phyloP scores from a whole-genome alignment of 1,140 invertebrate genomes.

The Amphibalanus amphitrite region DNA sequence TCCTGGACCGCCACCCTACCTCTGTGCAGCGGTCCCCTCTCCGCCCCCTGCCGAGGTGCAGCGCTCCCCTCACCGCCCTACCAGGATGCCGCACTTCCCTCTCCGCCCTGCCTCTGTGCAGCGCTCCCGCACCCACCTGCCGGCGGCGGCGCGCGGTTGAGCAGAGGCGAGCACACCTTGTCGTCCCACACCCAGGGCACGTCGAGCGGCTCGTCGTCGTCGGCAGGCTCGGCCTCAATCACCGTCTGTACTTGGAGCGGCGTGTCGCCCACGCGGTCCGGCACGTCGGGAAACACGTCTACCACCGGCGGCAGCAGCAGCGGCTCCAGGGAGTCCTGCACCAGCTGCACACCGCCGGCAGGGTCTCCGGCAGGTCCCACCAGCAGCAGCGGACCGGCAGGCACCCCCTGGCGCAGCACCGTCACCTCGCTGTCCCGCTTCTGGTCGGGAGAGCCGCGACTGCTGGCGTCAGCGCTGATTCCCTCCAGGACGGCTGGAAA shows the following conservation, averaged over 20 bases:
- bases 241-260: neutral
- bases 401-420: neutral
- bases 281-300: neutral
- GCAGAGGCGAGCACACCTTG: neutral
- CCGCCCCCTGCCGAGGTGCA: no score
- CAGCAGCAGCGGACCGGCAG: neutral
- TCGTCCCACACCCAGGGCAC: neutral
- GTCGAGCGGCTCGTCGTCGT: neutral
- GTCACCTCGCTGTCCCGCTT: neutral
- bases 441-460: neutral
- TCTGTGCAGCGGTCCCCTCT: no score
- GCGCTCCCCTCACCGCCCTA: no score
- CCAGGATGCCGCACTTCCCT: no score
- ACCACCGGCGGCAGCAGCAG: neutral
- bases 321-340: neutral
- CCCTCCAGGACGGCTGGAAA: neutral
- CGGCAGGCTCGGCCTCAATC: neutral
- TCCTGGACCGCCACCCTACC: no score
- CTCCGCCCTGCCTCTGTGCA: no score
- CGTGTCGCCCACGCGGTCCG: neutral
- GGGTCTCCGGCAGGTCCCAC: neutral
- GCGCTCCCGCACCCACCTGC: no score
- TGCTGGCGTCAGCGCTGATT: neutral
- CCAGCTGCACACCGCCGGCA: neutral
- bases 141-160: neutral